Base-by-base conservation (phyloP, 2,797 vertebrate genomes). In the Todus mexicanus region DNA sequence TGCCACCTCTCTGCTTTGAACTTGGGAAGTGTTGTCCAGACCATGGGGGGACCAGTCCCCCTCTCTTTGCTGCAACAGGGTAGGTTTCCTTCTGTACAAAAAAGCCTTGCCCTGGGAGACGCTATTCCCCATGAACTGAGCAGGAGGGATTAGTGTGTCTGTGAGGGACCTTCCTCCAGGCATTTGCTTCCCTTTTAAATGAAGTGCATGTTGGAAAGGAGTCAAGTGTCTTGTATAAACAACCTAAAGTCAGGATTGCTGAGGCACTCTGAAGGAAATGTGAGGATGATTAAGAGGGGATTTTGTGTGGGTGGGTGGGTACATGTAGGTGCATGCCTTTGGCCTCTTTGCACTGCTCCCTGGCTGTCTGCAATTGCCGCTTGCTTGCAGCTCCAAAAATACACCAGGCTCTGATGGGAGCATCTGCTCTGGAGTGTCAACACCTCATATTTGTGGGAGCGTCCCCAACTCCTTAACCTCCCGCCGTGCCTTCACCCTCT, bases 221-320 rank as follows among this genome's bases (percentile, higher is more conserved):
- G 31, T 64, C 47, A 84, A 76, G 27, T 12, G 31, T 20, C 27
- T 83, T 79, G 18, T 91, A 13, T 92, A 93, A 96, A 94, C 83
- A 93, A 59, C 77, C 63, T 8, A 25, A 50, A 87, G 84, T 10
- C 59, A 4, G 73, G 75, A 87, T 23, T 19, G 7, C 59, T 76
- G 48, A 10, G 12, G 56, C 7, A 9, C 61, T 91, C 22, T 1
- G 12, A 48, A 80, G 82, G 84, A 56, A 89, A 54, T 1, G 0
- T 27, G 18, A 50, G 70, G 64, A 63, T 63, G 75, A 88, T 64
- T 27, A n/a, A n/a, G 18, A 54, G 5, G 12, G 64, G 23, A 15
- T 71, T 83, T 61, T 6, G 38, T 38, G 4, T 16, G 25, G 37
- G 59, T 33, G 38, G 38, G 37, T 8, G 10, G 7, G 31, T 40